These are phyloP conservation scores for Gonioctena quinquepunctata DNA, from an alignment of 1,140 invertebrate genomes.

Conservation along the genomic window DNA sequence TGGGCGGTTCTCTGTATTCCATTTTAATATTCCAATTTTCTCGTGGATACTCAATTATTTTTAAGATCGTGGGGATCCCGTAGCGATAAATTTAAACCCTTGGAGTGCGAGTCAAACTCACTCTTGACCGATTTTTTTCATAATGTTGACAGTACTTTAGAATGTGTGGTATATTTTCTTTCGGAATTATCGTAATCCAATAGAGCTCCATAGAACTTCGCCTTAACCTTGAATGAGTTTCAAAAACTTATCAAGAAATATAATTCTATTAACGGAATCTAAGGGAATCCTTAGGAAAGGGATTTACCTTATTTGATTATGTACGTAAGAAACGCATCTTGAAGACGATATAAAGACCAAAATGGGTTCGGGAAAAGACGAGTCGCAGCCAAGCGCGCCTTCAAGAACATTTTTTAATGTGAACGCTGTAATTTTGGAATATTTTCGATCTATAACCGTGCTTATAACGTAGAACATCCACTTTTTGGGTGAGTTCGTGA, in stretches of 20 bases:
- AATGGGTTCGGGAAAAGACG: not conserved
- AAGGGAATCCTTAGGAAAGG: slow-evolving; percentile 16
- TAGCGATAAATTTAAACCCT: no score
- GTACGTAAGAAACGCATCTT: not conserved
- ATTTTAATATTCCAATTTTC: no score
- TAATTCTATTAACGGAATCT: slow-evolving; percentile 1
- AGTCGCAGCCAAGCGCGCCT: slow-evolving; percentile 23
- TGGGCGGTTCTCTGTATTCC: no score
- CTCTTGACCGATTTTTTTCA: no score
- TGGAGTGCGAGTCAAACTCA: no score
- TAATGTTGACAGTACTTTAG: no score
- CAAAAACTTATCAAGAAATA: not conserved
- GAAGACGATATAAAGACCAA: not conserved
- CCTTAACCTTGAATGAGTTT: not conserved
- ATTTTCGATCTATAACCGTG: not conserved
- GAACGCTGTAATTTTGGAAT: slow-evolving; percentile 10
- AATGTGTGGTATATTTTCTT: no score
- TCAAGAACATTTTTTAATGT: slow-evolving; percentile 6
- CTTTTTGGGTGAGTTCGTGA: not conserved
- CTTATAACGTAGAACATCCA: not conserved
- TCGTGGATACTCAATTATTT: no score
- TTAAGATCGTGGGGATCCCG: no score
- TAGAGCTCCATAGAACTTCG: not conserved
- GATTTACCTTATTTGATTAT: slow-evolving; percentile 23
- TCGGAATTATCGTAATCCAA: no score